Base-by-base conservation (phyloP, 2,797 vertebrate species). In the Enteromius radiatus region DNA sequence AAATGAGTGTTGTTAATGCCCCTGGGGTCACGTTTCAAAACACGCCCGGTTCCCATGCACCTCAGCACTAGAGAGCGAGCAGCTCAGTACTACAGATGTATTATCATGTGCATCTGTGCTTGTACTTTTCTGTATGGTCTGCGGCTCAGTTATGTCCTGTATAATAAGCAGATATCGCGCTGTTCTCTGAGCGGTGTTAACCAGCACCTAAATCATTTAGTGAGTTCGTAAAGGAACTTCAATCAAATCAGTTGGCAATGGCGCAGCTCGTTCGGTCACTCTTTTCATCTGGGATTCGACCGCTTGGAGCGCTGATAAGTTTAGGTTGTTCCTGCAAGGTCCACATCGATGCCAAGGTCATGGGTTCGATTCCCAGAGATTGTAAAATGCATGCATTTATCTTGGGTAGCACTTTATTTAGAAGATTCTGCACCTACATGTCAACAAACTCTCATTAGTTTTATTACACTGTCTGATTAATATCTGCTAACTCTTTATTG, bases 11-110 rank as follows among this genome's bases (percentile, higher is more conserved):
- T 91, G 90, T 92, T 94, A 94, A 93, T 93, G 91, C 93, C 93
- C 94, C 91, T 87, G 92, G 92, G 94, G 93, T 94, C 94, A 94
- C 89, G 92, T 95, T 95, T 94, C 94, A 93, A 93, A 94, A 93
- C 91, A 89, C 91, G 89, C 56, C 49, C n/a, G 1, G 28, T 31
- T 31, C 28, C 7, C 61, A 8, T 61, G 79, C 83, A 73, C 77
- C 74, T 65, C 38, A 28, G 43, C 59, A 33, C 31, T 87, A 64
- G 79, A 70, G 59, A 61, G 0, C 9, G 63, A 80, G 47, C 38
- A 36, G 59, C 49, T 79, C 84, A 84, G 76, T 78, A 73, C 64
- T 36, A 11, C 15, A 41, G 31, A 12, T n/a, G 31, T 64, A 33
- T 33, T 19, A 17, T 8, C 63, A 23, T 11, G 3, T 73, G 69